Conservation (phyloP, 2,797 vertebrate genomes). For the Hypotaenidia okinawae region DNA sequence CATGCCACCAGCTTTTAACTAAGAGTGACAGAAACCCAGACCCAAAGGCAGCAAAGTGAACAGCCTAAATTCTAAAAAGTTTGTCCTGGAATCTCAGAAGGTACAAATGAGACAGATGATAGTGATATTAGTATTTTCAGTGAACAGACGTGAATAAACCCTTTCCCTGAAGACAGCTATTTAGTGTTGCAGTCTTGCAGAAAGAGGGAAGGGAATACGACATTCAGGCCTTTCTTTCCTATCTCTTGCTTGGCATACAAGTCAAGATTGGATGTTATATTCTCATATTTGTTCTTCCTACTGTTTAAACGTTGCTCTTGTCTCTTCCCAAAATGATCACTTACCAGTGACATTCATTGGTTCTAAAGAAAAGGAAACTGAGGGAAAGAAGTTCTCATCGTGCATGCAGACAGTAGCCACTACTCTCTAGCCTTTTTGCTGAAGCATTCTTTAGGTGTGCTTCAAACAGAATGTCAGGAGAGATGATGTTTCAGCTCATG, state of each 20-base stretch:
- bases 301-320: neutral
- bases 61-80: neutral
- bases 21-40: neutral
- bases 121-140: neutral
- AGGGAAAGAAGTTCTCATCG: neutral
- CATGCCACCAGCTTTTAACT: slow-evolving; percentile 1
- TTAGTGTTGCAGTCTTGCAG: neutral
- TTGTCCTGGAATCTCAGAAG: neutral
- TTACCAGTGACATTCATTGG: neutral
- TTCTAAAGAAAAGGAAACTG: neutral
- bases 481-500: neutral
- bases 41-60: neutral
- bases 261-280: neutral
- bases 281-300: neutral
- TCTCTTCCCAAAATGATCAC: neutral
- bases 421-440: neutral
- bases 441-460: neutral
- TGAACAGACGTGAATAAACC: neutral
- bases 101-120: neutral
- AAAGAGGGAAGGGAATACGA: neutral
- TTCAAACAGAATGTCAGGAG: neutral
- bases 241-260: neutral
- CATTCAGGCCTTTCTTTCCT: neutral
- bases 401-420: neutral
- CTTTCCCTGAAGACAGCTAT: neutral